Percentiles rank a stretch among this genome's conserved stretches.
phyloP scores from a whole-genome alignment of 2,113 vertebrate genomes.

The Narcine bancroftii region DNA sequence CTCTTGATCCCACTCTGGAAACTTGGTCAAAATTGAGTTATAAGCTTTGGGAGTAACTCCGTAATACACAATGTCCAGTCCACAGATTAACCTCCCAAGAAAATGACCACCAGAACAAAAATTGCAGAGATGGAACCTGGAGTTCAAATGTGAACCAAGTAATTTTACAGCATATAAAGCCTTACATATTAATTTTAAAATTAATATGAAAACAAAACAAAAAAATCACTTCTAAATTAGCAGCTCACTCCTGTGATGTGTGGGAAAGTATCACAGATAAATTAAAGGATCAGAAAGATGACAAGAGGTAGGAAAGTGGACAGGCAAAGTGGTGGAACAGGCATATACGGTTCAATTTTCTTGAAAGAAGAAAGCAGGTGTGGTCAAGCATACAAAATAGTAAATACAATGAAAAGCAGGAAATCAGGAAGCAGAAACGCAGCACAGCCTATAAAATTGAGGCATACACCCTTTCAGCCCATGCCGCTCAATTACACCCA shows the following conservation, averaged over 20 bases:
- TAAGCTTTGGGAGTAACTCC: neutral
- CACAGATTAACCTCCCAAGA: neutral
- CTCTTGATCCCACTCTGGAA: neutral
- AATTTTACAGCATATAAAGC: neutral
- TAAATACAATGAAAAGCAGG: neutral
- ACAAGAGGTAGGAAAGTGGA: too few relatives aligned
- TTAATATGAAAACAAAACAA: neutral
- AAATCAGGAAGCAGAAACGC: neutral
- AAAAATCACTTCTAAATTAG: neutral
- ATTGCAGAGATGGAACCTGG: neutral
- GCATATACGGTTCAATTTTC: too few relatives aligned
- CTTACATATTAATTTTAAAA: neutral
- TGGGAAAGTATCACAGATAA: neutral
- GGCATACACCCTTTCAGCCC: too few relatives aligned
- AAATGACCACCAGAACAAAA: neutral
- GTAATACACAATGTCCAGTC: neutral
- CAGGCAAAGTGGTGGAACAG: too few relatives aligned
- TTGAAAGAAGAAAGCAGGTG: neutral
- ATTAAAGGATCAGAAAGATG: too few relatives aligned
- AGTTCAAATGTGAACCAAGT: neutral
- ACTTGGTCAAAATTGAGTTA: neutral
- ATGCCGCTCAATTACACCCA: too few relatives aligned
- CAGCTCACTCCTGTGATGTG: neutral
- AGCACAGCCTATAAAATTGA: too few relatives aligned
- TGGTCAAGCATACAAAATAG: neutral